A percentile compares a stretch with the other conserved stretches of the same genome.
Conservation (phyloP, 2,888 invertebrate genomes). For the Agrochola lota region DNA sequence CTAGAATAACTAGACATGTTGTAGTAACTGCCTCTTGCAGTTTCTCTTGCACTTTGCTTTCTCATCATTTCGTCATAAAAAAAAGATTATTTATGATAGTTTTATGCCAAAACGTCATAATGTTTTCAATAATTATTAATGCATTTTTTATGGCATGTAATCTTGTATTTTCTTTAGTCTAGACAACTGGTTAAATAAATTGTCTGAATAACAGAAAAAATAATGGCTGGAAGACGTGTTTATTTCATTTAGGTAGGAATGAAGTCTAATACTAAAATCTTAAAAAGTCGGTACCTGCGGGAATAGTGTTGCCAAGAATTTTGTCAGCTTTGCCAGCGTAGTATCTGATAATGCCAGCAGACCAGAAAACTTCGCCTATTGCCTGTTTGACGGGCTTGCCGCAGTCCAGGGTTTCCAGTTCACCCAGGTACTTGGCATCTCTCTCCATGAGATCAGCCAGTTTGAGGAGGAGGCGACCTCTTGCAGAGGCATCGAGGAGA, state of each 20-base stretch:
- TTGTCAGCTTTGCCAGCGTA: slow-evolving; percentile 98
- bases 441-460: slow-evolving; percentile 94
- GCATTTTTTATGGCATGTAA: background rate
- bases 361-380: slow-evolving; percentile 91
- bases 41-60: background rate
- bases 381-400: slow-evolving; percentile 96
- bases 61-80: background rate
- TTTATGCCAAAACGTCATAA: background rate
- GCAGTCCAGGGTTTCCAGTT: slow-evolving; percentile 97
- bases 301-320: slow-evolving; percentile 94
- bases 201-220: background rate
- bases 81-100: background rate
- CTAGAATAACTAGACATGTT: slow-evolving; percentile 18
- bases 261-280: no score
- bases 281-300: slow-evolving; percentile 83
- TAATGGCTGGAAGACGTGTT: background rate
- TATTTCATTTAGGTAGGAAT: background rate
- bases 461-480: slow-evolving; percentile 93
- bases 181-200: background rate
- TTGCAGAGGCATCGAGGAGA: slow-evolving; percentile 94
- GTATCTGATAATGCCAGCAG: slow-evolving; percentile 93
- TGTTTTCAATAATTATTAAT: background rate
- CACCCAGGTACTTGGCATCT: slow-evolving; percentile 93
- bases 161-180: background rate
- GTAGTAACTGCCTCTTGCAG: background rate